phyloP scores from a whole-genome alignment of 92 coral and sea anemone genomes.

The Meandrina meandrites region DNA sequence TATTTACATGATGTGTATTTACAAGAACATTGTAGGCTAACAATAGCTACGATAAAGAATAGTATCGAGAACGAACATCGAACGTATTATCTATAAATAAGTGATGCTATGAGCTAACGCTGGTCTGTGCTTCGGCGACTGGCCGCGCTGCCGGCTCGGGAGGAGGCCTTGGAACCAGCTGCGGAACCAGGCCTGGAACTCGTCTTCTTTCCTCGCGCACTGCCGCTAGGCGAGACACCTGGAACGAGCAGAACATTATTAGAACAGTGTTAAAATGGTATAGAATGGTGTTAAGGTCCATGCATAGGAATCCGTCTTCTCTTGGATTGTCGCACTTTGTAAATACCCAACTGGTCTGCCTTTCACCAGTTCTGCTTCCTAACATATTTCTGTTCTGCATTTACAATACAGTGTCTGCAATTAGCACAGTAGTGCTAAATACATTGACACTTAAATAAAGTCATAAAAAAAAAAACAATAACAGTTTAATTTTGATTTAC shows the following conservation, averaged over 20 bases:
- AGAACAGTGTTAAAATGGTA: not conserved
- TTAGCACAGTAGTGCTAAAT: too few species aligned
- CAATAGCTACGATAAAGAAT: not conserved
- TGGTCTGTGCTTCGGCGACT: conserved; percentile 68
- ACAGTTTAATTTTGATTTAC: too few species aligned
- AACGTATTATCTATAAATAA: not conserved
- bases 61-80: not conserved
- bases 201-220: conserved; percentile 71
- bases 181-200: conserved; percentile 84
- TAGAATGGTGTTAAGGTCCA: too few species aligned
- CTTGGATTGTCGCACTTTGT: too few species aligned
- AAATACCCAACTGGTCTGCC: too few species aligned
- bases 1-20: conserved; percentile 15
- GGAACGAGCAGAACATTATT: not conserved
- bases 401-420: too few species aligned
- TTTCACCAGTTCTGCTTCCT: too few species aligned
- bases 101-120: conserved; percentile 17
- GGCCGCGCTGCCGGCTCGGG: conserved; percentile 80
- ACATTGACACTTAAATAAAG: too few species aligned
- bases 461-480: too few species aligned
- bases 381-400: too few species aligned
- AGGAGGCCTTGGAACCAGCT: conserved; percentile 84
- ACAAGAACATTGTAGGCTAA: not conserved
- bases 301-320: too few species aligned
- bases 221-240: conserved; percentile 78